Conservation (phyloP, 2,797 vertebrate genomes). For the Todus mexicanus region DNA sequence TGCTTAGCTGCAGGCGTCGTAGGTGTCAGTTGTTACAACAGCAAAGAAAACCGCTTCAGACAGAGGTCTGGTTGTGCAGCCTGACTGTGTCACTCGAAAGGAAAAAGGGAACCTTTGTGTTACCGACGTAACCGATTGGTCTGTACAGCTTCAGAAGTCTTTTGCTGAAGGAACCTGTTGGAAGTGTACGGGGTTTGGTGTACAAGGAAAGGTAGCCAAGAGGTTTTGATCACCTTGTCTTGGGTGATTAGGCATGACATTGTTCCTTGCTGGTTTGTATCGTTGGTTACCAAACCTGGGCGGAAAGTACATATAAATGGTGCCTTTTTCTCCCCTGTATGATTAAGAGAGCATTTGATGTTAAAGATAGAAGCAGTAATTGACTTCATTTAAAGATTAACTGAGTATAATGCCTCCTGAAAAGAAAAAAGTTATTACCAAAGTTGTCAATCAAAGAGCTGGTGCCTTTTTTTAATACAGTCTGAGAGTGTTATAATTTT, state of each 20-base stretch:
- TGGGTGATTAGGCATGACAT: not conserved
- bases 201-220: not conserved
- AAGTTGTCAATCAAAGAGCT: constrained; percentile 58
- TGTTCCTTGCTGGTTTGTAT: not conserved
- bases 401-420: constrained; percentile 37
- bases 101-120: not conserved
- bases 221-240: not conserved
- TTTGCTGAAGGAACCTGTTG: not conserved
- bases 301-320: not conserved
- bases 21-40: not conserved
- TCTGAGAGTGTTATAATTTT: constrained; percentile 50
- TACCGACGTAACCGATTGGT: not conserved
- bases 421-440: constrained; percentile 45
- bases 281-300: not conserved
- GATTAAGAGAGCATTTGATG: constrained; percentile 40
- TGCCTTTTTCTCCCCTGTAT: not conserved
- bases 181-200: not conserved
- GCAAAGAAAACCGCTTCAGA: not conserved
- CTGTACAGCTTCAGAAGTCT: not conserved
- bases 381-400: constrained; percentile 69
- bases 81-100: not conserved
- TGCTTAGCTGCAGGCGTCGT: not conserved
- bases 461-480: constrained; percentile 21
- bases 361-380: constrained; percentile 47
- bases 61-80: not conserved